Evolutionary conservation across 2,797 vertebrate species (phyloP).

Genomic region (Naso thynnoides): DNA sequence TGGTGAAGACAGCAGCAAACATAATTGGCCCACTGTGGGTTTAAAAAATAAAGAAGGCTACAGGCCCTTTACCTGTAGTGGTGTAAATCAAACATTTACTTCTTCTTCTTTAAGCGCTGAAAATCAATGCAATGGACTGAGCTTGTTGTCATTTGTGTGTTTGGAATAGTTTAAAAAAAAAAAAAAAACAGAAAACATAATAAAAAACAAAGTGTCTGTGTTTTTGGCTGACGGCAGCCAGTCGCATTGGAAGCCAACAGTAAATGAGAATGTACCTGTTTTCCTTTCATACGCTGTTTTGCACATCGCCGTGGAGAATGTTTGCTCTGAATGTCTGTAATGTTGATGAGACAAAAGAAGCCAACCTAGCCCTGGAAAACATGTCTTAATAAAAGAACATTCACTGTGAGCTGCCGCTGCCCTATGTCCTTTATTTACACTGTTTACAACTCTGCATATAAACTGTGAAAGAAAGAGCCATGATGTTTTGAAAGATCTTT

Average conservation of each 20-base stretch:
- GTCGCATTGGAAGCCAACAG: constrained; percentile 29
- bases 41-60: constrained; percentile 8
- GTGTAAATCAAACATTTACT: constrained; percentile 1
- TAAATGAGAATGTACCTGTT: constrained; percentile 62
- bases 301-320: constrained; percentile 75
- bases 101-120: constrained; percentile 13
- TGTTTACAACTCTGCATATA: background rate
- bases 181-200: background rate
- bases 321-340: constrained; percentile 75
- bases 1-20: background rate
- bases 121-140: constrained; percentile 42
- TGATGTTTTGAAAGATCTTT: no score
- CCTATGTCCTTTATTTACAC: background rate
- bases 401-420: constrained; percentile 64
- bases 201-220: constrained; percentile 20
- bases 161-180: constrained; percentile 3
- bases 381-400: constrained; percentile 75
- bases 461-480: background rate
- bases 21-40: constrained; percentile 46
- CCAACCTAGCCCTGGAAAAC: constrained; percentile 42
- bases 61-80: constrained; percentile 25
- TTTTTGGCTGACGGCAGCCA: constrained; percentile 4
- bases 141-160: constrained; percentile 53
- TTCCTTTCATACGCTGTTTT: constrained; percentile 62
- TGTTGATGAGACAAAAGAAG: constrained; percentile 50